These are phyloP conservation scores for Delphinapterus leucas DNA, from an alignment of 2,113 vertebrate genomes.

Conservation along the genomic window DNA sequence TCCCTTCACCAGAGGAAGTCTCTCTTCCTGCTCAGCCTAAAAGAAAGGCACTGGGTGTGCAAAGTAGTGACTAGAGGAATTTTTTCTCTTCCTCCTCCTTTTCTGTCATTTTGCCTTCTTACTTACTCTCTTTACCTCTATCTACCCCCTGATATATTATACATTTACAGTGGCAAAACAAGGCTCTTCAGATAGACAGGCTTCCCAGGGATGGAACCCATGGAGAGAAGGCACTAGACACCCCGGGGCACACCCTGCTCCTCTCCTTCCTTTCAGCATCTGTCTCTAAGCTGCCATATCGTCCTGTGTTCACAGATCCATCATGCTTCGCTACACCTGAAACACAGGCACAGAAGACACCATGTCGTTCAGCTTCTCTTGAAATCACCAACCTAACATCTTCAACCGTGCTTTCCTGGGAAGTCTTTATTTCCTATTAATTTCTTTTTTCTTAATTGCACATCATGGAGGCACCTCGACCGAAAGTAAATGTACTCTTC, in stretches of 20 bases:
- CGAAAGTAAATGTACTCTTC: background rate
- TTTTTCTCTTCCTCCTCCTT: background rate
- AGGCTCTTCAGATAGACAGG: slow-evolving; percentile 6
- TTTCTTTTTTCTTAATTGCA: background rate
- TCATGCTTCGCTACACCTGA: background rate
- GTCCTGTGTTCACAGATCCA: background rate
- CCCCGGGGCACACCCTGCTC: background rate
- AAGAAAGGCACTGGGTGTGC: background rate
- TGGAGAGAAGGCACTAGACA: background rate
- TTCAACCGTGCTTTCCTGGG: background rate
- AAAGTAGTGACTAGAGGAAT: slow-evolving; percentile 17
- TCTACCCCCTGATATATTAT: background rate
- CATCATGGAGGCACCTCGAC: background rate
- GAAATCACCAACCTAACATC: background rate
- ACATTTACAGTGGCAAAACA: background rate
- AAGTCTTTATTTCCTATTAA: background rate
- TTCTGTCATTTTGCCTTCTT: background rate
- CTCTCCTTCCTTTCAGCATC: background rate
- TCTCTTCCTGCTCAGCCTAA: slow-evolving; percentile 3
- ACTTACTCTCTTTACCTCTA: background rate
- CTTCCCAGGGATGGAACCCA: background rate
- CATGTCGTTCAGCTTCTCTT: background rate
- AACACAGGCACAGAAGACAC: background rate
- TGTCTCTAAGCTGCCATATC: background rate
- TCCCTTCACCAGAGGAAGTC: slow-evolving; percentile 48